These are phyloP conservation scores for Homarus americanus DNA, from an alignment of 1,140 invertebrate species.

Conservation along the genomic window DNA sequence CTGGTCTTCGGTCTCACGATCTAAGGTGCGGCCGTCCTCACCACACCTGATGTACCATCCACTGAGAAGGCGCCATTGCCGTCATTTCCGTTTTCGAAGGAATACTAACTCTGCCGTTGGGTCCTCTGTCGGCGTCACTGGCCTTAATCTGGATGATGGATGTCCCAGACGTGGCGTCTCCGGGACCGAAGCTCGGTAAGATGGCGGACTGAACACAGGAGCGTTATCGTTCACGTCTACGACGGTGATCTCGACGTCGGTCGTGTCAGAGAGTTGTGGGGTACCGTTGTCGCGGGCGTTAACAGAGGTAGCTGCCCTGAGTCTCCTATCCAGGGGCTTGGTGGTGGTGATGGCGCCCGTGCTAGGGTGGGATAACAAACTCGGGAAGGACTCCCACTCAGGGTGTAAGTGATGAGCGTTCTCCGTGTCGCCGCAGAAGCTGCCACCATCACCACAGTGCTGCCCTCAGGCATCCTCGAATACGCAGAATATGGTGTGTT, in stretches of 20 bases:
- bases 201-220: constrained; percentile 88
- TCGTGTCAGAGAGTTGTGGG: constrained; percentile 92
- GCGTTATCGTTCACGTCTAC: constrained; percentile 96
- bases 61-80: constrained; percentile 93
- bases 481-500: constrained; percentile 94
- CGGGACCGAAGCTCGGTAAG: constrained; percentile 88
- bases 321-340: constrained; percentile 88
- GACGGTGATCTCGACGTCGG: constrained; percentile 95
- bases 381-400: constrained; percentile 80
- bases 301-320: constrained; percentile 88
- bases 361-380: constrained; percentile 93
- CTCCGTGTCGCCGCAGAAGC: constrained; percentile 95
- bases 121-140: constrained; percentile 91
- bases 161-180: constrained; percentile 94
- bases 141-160: constrained; percentile 93
- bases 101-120: constrained; percentile 93
- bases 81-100: constrained; percentile 85
- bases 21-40: constrained; percentile 94
- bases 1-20: constrained; percentile 91
- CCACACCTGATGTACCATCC: constrained; percentile 95
- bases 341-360: constrained; percentile 95
- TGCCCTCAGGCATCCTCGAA: constrained; percentile 95
- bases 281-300: constrained; percentile 94
- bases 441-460: constrained; percentile 94
- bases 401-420: constrained; percentile 88